These are phyloP conservation scores for Petrocephalus schoutedeni DNA, from an alignment of 2,797 vertebrate genomes.

Conservation along the genomic window DNA sequence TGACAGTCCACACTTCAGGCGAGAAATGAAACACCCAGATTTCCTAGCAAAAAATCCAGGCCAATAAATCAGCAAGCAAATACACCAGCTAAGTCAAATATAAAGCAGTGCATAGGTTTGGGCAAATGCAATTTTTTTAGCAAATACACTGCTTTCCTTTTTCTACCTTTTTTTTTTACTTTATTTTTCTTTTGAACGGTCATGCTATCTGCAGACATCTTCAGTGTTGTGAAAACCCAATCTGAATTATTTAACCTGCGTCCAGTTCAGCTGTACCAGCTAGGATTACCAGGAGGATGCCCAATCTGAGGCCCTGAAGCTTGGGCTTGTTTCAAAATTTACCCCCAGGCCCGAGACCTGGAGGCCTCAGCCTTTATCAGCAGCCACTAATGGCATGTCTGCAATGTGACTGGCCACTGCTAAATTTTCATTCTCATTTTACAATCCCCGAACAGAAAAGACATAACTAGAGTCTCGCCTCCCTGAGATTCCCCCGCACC, in stretches of 20 bases:
- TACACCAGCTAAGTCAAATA: background rate
- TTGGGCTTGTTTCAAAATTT: background rate
- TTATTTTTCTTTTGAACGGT: background rate
- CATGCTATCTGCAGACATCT: background rate
- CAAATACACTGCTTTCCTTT: background rate
- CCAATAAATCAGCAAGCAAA: background rate
- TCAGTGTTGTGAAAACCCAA: background rate
- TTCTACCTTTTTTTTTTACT: background rate
- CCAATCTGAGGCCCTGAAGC: background rate
- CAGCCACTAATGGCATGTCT: background rate
- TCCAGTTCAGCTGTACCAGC: background rate
- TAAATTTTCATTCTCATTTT: background rate
- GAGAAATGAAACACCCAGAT: background rate
- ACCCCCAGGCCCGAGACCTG: background rate
- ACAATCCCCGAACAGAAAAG: background rate
- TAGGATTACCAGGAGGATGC: background rate
- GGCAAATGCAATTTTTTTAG: background rate
- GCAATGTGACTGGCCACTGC: background rate
- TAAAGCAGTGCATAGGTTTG: background rate
- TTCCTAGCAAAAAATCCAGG: background rate
- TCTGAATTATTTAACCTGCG: background rate
- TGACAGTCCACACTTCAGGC: background rate
- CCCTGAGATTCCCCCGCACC: background rate
- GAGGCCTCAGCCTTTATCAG: background rate
- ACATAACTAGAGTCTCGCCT: slow-evolving; percentile 1